Conservation (phyloP, 2,888 invertebrate species). For the Ypsolopha sequella region DNA sequence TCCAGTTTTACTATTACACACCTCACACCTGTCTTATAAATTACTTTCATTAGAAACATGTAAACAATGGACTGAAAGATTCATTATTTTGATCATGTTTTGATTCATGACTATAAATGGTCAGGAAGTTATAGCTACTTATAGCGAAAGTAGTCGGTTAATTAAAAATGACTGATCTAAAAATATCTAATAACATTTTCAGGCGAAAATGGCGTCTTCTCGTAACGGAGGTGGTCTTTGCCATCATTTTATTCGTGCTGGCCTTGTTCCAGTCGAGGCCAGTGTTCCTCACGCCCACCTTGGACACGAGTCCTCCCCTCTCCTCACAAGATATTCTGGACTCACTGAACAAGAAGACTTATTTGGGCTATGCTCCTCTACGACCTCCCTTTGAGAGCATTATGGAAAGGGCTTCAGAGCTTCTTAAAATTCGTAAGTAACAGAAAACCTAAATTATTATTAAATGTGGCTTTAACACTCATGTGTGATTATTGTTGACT, state of each 20-base stretch:
- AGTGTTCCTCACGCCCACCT: constrained; percentile 44
- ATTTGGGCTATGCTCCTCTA: constrained; percentile 42
- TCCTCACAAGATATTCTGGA: constrained; percentile 22
- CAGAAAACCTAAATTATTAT: too few relatives aligned
- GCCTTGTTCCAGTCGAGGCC: constrained; percentile 39
- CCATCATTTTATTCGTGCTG: constrained; percentile 22
- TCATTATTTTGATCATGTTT: too few relatives aligned
- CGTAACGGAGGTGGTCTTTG: constrained; percentile 27
- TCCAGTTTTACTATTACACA: too few relatives aligned
- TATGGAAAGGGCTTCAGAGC: constrained; percentile 26
- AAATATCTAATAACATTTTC: constrained; percentile 8
- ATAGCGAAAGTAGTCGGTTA: too few relatives aligned
- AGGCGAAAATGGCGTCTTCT: constrained; percentile 43
- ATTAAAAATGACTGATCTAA: neutral
- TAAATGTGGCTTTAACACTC: too few relatives aligned
- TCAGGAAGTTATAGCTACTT: too few relatives aligned
- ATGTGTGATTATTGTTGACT: too few relatives aligned
- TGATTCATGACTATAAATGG: too few relatives aligned
- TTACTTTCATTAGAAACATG: too few relatives aligned
- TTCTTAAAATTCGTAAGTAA: constrained; percentile 27
- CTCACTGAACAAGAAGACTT: constrained; percentile 21
- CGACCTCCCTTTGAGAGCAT: constrained; percentile 19
- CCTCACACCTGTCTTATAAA: too few relatives aligned
- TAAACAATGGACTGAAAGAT: too few relatives aligned
- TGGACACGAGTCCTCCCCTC: constrained; percentile 28